Evolutionary conservation across 2,888 invertebrate species (phyloP), one percentile per base, ranked within the genome.

Genomic region (Luffia ferchaultella): DNA sequence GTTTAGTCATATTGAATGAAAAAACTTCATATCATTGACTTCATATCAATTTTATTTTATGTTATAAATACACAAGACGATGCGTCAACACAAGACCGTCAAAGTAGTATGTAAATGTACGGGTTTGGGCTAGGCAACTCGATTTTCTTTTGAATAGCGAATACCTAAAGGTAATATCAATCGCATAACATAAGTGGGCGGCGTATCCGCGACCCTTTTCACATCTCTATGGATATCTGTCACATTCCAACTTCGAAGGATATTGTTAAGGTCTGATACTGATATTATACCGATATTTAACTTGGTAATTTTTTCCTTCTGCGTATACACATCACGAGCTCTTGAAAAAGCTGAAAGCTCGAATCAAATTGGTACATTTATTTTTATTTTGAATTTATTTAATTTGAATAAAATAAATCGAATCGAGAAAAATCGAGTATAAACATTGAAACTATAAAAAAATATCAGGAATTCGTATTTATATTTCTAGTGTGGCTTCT

Each of bases 201-300:
- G 43, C 42, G 48, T 48, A 41, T 20, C 20, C 43, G 19, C 20
- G 49, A 49, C 49, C 48, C 53, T 51, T 48, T 48, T 20, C 46
- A 43, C 49, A 50, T 48, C 48, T 51, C 46, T 51, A 53, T 51
- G 47, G 51, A 47, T 50, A 49, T 46, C 51, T 53, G 48, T 51
- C 51, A 51, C 51, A 51, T 51, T 30, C 46, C 19, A 20, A 40
- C 42, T 20, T 50, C 48, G 18, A 40, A 18, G 46, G 46, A 50
- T 53, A 47, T 51, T 45, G 51, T 49, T 49, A 43, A 42, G 19
- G 18, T 49, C 30, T 43, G 49, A 43, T 43, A 17, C 16, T 20
- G 43, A 45, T 49, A 49, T 49, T 49, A 42, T 20, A 43, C 43
- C 40, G 49, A 49, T 49, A 49, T 41, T 17, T 17, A 3, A 9